Conservation (phyloP, 2,797 vertebrate genomes). For the Enoplosus armatus region DNA sequence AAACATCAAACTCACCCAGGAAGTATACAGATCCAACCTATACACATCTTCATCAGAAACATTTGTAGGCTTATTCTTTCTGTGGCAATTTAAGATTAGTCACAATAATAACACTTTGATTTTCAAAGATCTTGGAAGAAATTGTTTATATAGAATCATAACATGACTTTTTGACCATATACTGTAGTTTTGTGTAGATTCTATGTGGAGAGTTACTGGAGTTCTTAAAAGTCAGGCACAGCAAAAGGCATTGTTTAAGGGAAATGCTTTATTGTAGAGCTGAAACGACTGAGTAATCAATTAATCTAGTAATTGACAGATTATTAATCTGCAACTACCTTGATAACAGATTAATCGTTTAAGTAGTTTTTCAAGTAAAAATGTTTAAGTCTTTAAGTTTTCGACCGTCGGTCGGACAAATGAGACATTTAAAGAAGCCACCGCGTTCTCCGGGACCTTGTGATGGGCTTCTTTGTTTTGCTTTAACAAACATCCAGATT, state of each 20-base stretch:
- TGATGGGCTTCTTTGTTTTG: not conserved
- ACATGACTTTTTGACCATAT: not conserved
- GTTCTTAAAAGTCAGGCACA: not conserved
- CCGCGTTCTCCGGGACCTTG: not conserved
- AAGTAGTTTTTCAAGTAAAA: not conserved
- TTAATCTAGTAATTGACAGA: not conserved
- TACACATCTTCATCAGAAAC: constrained; percentile 42
- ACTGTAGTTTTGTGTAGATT: not conserved
- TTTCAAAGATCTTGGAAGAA: not conserved
- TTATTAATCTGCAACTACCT: not conserved
- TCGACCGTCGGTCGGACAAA: not conserved
- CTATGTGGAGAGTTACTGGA: not conserved
- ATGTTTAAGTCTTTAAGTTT: not conserved
- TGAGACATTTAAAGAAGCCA: not conserved
- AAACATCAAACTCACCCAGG: constrained; percentile 48
- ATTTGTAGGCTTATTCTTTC: not conserved
- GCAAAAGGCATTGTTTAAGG: not conserved
- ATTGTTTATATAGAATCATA: not conserved
- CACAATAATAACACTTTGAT: not conserved
- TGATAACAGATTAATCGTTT: not conserved
- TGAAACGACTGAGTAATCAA: not conserved
- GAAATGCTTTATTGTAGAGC: not conserved
- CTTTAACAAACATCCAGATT: not conserved
- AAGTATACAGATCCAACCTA: constrained; percentile 43
- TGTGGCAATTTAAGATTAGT: accelerated